These are phyloP conservation scores for Anhinga rufa DNA, from an alignment of 2,113 vertebrate species.

Conservation along the genomic window DNA sequence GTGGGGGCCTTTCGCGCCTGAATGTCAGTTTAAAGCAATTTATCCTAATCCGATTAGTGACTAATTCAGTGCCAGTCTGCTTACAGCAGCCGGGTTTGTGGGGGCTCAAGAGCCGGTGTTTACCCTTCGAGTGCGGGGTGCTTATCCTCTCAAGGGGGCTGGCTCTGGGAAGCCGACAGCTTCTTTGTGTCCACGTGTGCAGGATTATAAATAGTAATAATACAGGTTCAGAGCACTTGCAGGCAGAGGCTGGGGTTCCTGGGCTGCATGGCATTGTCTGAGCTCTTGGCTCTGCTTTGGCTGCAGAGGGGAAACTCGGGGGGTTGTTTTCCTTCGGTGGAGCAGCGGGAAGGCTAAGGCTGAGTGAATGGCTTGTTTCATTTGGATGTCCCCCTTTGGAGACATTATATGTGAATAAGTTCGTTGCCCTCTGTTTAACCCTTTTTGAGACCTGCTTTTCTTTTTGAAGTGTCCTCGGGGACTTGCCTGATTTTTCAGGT, in stretches of 20 bases:
- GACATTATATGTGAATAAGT: neutral
- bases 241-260: neutral
- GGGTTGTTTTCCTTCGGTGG: neutral
- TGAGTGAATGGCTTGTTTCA: neutral
- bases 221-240: neutral
- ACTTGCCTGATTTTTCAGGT: neutral
- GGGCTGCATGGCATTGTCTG: neutral
- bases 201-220: neutral
- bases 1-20: neutral
- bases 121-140: neutral
- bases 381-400: neutral
- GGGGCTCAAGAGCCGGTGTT: constrained; percentile 2
- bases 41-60: constrained; percentile 70
- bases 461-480: neutral
- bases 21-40: constrained; percentile 65
- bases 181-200: neutral
- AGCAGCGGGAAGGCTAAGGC: neutral
- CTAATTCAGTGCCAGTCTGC: constrained; percentile 44
- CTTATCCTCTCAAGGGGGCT: neutral
- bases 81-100: neutral
- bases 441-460: neutral
- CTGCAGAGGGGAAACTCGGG: neutral
- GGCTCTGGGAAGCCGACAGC: neutral
- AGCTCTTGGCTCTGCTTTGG: neutral
- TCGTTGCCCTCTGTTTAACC: neutral